Percentiles rank a stretch among this genome's conserved stretches.
phyloP scores from a whole-genome alignment of 1,140 invertebrate genomes.

The Dinoponera quadriceps region DNA sequence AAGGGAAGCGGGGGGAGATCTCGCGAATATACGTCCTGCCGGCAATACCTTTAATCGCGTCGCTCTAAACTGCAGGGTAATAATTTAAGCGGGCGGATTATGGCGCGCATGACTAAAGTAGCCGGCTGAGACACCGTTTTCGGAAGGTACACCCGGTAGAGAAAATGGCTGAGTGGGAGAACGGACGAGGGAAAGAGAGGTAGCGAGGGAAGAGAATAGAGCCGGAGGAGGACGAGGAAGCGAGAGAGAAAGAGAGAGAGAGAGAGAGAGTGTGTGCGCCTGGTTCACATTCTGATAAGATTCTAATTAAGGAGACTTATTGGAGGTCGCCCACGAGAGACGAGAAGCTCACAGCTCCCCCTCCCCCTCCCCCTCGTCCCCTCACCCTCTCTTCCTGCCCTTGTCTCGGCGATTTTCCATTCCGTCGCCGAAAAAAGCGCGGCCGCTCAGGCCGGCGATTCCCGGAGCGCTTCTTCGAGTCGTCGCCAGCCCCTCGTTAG shows the following conservation, averaged over 20 bases:
- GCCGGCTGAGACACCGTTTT: constrained; percentile 1
- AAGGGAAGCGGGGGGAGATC: constrained; percentile 2
- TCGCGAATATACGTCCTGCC: neutral
- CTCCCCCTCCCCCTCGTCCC: neutral
- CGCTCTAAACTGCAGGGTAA: constrained; percentile 15
- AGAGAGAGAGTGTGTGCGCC: constrained; percentile 25
- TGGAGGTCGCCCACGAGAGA: constrained; percentile 54
- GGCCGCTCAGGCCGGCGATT: too few relatives aligned
- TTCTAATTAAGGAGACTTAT: constrained; percentile 76
- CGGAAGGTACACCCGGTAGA: constrained; percentile 10
- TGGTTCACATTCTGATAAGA: constrained; percentile 71
- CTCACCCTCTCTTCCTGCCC: neutral
- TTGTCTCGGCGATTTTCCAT: too few relatives aligned
- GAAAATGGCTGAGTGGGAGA: too few relatives aligned
- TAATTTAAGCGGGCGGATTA: constrained; percentile 3
- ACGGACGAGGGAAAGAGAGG: neutral
- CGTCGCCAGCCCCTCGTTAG: too few relatives aligned
- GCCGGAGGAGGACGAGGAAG: neutral
- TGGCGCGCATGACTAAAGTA: neutral
- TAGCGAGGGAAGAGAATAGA: neutral
- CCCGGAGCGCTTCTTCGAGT: too few relatives aligned
- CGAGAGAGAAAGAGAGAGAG: neutral
- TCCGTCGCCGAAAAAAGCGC: too few relatives aligned
- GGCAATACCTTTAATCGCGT: constrained; percentile 11
- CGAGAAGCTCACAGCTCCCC: neutral